Conservation (phyloP, 1,140 invertebrate genomes). For the Caerostris darwini region DNA sequence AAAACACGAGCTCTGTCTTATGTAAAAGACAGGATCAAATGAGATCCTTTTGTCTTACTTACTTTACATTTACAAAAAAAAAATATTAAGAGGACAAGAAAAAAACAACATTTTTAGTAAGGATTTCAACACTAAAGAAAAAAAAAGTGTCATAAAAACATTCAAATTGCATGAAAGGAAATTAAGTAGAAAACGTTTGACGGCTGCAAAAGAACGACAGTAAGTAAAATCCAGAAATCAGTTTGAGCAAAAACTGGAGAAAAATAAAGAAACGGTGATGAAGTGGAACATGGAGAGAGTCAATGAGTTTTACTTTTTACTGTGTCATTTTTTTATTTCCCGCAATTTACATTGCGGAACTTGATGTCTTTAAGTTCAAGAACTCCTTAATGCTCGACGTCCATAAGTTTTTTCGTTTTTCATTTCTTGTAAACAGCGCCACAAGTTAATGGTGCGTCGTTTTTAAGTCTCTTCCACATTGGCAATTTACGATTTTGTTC, state of each 20-base stretch:
- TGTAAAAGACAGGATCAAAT: conserved; percentile 18
- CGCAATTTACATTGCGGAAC: conserved; percentile 20
- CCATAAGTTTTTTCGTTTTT: not conserved
- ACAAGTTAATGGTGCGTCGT: not conserved
- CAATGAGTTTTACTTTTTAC: not conserved
- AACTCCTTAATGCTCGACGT: conserved; percentile 20
- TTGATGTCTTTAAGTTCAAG: conserved; percentile 22
- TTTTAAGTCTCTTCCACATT: not conserved
- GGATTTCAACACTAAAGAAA: not conserved
- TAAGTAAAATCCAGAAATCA: not conserved
- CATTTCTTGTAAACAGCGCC: conserved; percentile 19
- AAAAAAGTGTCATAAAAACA: conserved; percentile 11
- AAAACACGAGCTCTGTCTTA: not conserved
- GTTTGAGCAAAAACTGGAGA: not conserved
- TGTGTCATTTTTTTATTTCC: not conserved
- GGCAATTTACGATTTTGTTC: not conserved
- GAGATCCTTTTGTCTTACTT: conserved; percentile 26
- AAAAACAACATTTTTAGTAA: not conserved
- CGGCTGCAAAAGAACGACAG: not conserved
- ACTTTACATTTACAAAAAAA: not conserved
- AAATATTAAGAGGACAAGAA: not conserved
- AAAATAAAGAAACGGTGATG: conserved; percentile 5
- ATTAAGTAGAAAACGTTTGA: conserved; percentile 36
- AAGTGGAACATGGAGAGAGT: conserved; percentile 8
- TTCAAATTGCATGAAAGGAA: conserved; percentile 28